phyloP scores from a whole-genome alignment of 2,797 vertebrate genomes.

The Sitta carolinensis region DNA sequence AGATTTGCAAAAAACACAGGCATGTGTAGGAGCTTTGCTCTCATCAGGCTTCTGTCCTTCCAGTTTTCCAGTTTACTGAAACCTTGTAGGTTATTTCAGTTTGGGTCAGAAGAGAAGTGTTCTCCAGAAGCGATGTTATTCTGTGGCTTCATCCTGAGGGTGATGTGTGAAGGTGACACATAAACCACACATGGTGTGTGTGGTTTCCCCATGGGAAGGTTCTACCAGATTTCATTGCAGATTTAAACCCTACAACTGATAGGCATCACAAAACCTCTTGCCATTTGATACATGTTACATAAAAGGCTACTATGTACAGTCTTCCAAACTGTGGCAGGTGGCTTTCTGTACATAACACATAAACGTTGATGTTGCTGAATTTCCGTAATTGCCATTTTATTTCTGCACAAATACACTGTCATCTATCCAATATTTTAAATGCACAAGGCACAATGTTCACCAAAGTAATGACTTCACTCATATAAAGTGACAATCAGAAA shows the following conservation, averaged over 20 bases:
- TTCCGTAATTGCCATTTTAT: constrained; percentile 41
- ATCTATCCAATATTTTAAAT: not conserved
- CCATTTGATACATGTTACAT: not conserved
- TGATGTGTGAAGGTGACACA: not conserved
- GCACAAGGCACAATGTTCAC: not conserved
- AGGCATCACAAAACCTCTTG: not conserved
- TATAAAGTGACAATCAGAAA: not conserved
- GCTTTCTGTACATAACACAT: not conserved
- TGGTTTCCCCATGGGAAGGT: not conserved
- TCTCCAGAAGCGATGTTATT: not conserved
- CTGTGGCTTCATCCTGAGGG: not conserved
- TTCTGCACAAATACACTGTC: constrained; percentile 32
- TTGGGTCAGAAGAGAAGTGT: not conserved
- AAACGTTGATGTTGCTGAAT: not conserved
- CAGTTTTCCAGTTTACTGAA: not conserved
- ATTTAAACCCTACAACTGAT: not conserved
- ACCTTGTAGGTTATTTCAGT: not conserved
- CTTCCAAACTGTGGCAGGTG: not conserved
- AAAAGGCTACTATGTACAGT: not conserved
- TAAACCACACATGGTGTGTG: not conserved
- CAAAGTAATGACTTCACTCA: not conserved
- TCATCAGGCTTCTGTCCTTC: not conserved
- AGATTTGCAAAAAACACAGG: not conserved
- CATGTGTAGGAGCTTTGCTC: not conserved
- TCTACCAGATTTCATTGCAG: not conserved